Percentiles rank a stretch among this genome's conserved stretches.
These are phyloP conservation scores for Calliphora vicina DNA, from an alignment of 1,140 invertebrate genomes.

Conservation along the genomic window DNA sequence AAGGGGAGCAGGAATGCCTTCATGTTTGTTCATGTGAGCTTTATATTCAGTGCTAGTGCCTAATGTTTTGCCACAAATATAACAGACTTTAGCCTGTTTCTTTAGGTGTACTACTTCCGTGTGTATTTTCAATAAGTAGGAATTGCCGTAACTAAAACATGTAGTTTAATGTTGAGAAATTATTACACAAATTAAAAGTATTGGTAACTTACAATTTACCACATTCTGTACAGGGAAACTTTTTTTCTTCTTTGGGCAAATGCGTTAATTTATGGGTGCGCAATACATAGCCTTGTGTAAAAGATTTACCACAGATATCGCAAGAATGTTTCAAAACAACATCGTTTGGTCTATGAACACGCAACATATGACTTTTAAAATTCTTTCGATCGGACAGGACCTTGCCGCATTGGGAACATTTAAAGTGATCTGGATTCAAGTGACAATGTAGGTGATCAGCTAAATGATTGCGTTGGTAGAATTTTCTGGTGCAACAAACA, in stretches of 20 bases:
- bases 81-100: not conserved
- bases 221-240: not conserved
- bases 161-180: no score
- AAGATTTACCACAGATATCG: not conserved
- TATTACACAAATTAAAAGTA: no score
- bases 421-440: slow-evolving; percentile 1
- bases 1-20: not conserved
- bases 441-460: not conserved
- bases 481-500: not conserved
- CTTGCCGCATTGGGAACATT: slow-evolving; percentile 34
- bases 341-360: not conserved
- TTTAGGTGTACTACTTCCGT: not conserved
- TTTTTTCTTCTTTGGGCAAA: slow-evolving; percentile 11
- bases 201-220: slow-evolving; percentile 18
- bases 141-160: not conserved
- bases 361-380: not conserved
- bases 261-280: not conserved
- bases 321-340: not conserved
- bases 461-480: not conserved
- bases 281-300: not conserved
- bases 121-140: not conserved
- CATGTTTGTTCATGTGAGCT: not conserved
- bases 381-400: not conserved
- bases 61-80: slow-evolving; percentile 4
- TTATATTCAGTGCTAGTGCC: not conserved